Base-by-base conservation (phyloP, 2,113 vertebrate species). In the Cyprinodon variegatus region DNA sequence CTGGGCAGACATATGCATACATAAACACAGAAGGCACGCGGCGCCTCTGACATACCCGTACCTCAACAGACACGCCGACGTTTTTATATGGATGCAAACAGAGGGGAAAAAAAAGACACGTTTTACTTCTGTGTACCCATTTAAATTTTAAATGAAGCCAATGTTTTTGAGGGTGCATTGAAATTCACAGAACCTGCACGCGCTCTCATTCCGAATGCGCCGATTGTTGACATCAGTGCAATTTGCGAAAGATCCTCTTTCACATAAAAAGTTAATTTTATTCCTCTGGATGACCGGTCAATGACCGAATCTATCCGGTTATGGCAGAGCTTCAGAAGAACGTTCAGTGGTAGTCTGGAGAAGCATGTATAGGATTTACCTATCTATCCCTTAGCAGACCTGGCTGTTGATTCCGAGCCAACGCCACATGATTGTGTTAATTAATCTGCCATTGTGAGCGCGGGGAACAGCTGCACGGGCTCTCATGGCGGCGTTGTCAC, bases 401-500 rank as follows among this genome's bases (percentile, higher is more conserved):
- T 96, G 96, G 95, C 95, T 95, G 96, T 96, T 99, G 98, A 99
- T 96, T 95, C 93, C 83, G 90, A 97, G 98, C 97, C 97, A 99
- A 96, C 94, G 95, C 96, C 96, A 95, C 96, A 97, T 95, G 97
- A 98, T 96, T 98, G 97, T 99, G 98, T 98, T 99, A 98, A 99
- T 99, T 99, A 99, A 99, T 98, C 98, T 98, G 97, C 97, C 97
- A 98, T 99, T 99, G 97, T 98, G 96, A 96, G 96, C 96, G 92
- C 93, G 96, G 96, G 96, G 96, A 97, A 96, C 98, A 98, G 97
- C 97, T 99, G 97, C 96, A 95, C 95, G 94, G 95, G 96, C 93
- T 96, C 96, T 96, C 95, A 95, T 94, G 96, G 96, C 96, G 95
- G 95, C 95, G 96, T 97, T 96, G 97, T 98, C 97, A 98, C 96